Evolutionary conservation across 2,888 invertebrate genomes (phyloP), one percentile per base, ranked within the genome.

Genomic region (Tiliacea aurago): DNA sequence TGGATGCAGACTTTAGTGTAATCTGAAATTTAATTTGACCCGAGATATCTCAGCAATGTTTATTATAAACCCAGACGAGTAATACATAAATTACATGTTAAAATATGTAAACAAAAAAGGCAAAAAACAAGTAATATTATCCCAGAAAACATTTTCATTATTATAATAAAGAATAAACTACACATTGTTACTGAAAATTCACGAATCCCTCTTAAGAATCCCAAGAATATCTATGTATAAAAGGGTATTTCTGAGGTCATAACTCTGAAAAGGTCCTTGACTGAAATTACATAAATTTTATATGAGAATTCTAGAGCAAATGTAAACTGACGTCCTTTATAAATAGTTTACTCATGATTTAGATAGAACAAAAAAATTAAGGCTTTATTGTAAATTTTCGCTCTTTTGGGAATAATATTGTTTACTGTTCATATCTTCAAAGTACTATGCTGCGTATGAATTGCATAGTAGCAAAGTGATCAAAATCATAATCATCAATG

Each of bases 171-270:
- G 37, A 28, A 51, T 37, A 56, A 59, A 69, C 62, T 62, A 53
- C 51, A 67, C 23, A 69, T 56, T 68, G 20, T 67, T 49, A 53
- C 15, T 51, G 37, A 33, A 62, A 53, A 68, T 49, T 70, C 45
- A 13, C 41, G 13, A 28, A 45, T 23, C 64, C 33, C 70, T 49
- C 58, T 18, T n/a, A 67, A 49, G 58, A 47, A 43, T 59, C 55
- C 15, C 33, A 45, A 55, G 70, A 81, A 81, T 81, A 10, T 53
- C n/a, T 68, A 20, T 62, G 51, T 75, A 61, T 49, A 65, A 66
- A 65, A 58, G 59, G 43, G 70, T 66, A 80, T 75, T 61, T 28
- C 28, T 41, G 65, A 64, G 70, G 63, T 83, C 70, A 55, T 49
- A 53, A 11, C 18, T 49, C 55, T 20, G 4, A 1, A 65, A 61